Percentiles rank a stretch among this genome's conserved stretches.
Evolutionary conservation across 2,888 invertebrate species (phyloP).

Genomic region (Callosobruchus maculatus): DNA sequence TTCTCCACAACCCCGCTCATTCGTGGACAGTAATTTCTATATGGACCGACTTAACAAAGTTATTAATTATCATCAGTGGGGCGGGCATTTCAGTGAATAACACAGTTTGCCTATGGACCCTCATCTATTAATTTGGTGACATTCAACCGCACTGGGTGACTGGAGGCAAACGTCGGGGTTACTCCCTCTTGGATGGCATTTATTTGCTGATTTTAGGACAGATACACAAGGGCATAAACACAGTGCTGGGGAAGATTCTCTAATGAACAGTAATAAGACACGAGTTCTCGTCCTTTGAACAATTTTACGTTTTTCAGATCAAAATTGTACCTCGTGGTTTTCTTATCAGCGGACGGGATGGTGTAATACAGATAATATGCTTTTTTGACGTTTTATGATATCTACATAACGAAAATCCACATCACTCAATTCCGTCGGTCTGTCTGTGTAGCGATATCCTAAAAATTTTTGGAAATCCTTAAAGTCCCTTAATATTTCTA

Average conservation of each 20-base stretch:
- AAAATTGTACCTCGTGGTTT: too few species aligned
- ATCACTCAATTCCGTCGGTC: too few species aligned
- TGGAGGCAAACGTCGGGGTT: not conserved
- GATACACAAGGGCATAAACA: not conserved
- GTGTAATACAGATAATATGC: too few species aligned
- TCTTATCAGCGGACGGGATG: too few species aligned
- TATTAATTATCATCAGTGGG: not conserved
- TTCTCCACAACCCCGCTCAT: not conserved
- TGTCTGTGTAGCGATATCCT: too few species aligned
- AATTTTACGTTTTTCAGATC: not conserved
- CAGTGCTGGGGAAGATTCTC: not conserved
- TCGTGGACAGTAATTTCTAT: not conserved
- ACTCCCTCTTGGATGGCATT: not conserved
- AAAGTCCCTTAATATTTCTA: too few species aligned
- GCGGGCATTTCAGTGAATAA: not conserved
- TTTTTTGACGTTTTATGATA: too few species aligned
- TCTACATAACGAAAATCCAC: too few species aligned
- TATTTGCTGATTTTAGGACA: not conserved
- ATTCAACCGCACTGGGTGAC: not conserved
- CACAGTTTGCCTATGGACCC: not conserved
- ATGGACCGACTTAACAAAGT: not conserved
- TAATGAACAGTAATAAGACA: not conserved
- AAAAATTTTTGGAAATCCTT: too few species aligned
- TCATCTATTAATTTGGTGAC: not conserved
- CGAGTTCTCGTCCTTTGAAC: not conserved